These are phyloP conservation scores for Remorina albescens DNA, from an alignment of 2,797 vertebrate genomes.

Conservation along the genomic window DNA sequence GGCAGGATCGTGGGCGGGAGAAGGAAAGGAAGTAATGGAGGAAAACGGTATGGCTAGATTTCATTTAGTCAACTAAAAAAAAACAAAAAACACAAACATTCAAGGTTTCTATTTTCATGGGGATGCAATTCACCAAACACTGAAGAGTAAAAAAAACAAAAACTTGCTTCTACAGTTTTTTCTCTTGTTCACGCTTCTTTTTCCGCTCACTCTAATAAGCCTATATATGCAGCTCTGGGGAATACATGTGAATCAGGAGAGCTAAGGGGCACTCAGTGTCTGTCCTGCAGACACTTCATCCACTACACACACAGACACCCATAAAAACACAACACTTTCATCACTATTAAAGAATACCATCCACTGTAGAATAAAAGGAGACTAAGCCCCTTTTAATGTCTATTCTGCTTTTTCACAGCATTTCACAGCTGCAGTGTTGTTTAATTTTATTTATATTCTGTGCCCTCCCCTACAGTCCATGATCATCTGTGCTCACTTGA, in stretches of 20 bases:
- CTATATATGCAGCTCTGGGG: slow-evolving; percentile 63
- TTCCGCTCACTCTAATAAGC: slow-evolving; percentile 62
- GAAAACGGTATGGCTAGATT: slow-evolving; percentile 1
- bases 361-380: slow-evolving; percentile 30
- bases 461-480: slow-evolving; percentile 17
- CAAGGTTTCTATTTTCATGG: slow-evolving; percentile 31
- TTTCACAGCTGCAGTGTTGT: slow-evolving; percentile 33
- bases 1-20: slow-evolving; percentile 42
- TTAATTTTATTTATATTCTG: slow-evolving; percentile 13
- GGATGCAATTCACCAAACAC: slow-evolving; percentile 31
- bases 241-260: slow-evolving; percentile 65
- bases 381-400: slow-evolving; percentile 21
- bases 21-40: slow-evolving; percentile 19
- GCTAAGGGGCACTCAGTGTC: slow-evolving; percentile 66
- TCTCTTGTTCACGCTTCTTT: slow-evolving; percentile 29
- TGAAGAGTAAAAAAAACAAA: slow-evolving; percentile 33
- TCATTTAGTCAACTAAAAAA: slow-evolving; percentile 35
- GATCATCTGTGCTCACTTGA: slow-evolving; percentile 34
- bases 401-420: slow-evolving; percentile 38
- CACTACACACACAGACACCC: slow-evolving; percentile 11
- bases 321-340: slow-evolving; percentile 34
- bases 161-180: slow-evolving; percentile 30
- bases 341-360: slow-evolving; percentile 59
- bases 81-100: slow-evolving; percentile 39
- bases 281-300: slow-evolving; percentile 71